Evolutionary conservation across 2,888 invertebrate genomes (phyloP).

Genomic region (Ophonus ardosiacus): DNA sequence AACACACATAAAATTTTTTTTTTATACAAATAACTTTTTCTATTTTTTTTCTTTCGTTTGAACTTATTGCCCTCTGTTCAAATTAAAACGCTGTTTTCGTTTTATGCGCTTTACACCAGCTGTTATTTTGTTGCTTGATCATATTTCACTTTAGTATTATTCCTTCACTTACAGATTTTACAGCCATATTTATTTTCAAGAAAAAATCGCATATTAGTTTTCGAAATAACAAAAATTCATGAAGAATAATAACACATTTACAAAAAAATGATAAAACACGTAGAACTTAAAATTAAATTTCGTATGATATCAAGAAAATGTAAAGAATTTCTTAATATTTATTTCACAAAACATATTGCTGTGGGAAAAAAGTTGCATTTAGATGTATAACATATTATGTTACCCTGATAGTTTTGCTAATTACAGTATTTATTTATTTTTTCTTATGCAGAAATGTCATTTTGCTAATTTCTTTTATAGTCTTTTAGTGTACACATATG

Average conservation of each 20-base stretch:
- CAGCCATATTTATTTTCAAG: not conserved
- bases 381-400: too few relatives aligned
- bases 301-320: not conserved
- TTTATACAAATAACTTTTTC: too few relatives aligned
- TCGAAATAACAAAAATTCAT: not conserved
- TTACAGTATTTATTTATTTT: too few relatives aligned
- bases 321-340: too few relatives aligned
- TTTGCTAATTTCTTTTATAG: not conserved
- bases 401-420: too few relatives aligned
- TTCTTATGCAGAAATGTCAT: too few relatives aligned
- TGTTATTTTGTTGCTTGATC: conserved; percentile 18
- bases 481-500: not conserved
- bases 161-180: not conserved
- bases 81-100: conserved; percentile 9
- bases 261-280: too few relatives aligned
- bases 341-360: too few relatives aligned
- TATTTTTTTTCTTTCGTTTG: too few relatives aligned
- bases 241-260: too few relatives aligned
- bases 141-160: not conserved
- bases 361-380: too few relatives aligned
- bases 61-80: not conserved
- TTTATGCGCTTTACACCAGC: not conserved
- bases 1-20: too few relatives aligned
- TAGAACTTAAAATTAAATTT: not conserved
- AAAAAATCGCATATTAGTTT: not conserved